A percentile compares a stretch with the other conserved stretches of the same genome.
Evolutionary conservation across 2,888 invertebrate genomes (phyloP).

Genomic region (Anaspis maculata): DNA sequence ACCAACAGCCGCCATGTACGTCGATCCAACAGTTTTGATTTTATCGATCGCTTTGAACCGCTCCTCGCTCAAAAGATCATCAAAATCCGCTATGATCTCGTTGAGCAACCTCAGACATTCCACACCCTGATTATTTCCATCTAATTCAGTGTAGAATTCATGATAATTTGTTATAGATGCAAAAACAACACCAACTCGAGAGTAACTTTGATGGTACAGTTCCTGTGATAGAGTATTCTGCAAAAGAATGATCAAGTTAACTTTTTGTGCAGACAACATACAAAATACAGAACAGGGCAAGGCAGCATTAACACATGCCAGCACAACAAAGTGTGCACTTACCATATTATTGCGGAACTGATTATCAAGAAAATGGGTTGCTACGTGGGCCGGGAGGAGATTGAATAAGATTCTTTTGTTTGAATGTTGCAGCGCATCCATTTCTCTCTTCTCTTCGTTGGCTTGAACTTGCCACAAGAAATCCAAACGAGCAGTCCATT

Average conservation of each 20-base stretch:
- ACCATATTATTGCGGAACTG: constrained; percentile 84
- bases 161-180: constrained; percentile 91
- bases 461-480: constrained; percentile 81
- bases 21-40: constrained; percentile 88
- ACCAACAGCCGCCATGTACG: constrained; percentile 90
- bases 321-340: constrained; percentile 30
- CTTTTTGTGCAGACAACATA: constrained; percentile 31
- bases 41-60: constrained; percentile 83
- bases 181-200: constrained; percentile 83
- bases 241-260: constrained; percentile 29
- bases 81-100: constrained; percentile 90
- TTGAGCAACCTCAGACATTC: constrained; percentile 82
- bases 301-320: constrained; percentile 17
- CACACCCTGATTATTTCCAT: constrained; percentile 85
- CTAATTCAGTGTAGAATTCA: constrained; percentile 88
- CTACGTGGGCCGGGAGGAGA: constrained; percentile 83
- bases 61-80: constrained; percentile 81
- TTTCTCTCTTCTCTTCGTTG: constrained; percentile 83
- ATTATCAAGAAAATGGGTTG: constrained; percentile 84
- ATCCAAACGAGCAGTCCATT: constrained; percentile 83
- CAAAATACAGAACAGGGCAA: constrained; percentile 13
- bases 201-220: constrained; percentile 88
- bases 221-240: constrained; percentile 64
- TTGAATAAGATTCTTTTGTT: constrained; percentile 85
- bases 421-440: constrained; percentile 87